These are phyloP conservation scores for Acrocephalus arundinaceus DNA, from an alignment of 2,113 vertebrate species.

Conservation along the genomic window DNA sequence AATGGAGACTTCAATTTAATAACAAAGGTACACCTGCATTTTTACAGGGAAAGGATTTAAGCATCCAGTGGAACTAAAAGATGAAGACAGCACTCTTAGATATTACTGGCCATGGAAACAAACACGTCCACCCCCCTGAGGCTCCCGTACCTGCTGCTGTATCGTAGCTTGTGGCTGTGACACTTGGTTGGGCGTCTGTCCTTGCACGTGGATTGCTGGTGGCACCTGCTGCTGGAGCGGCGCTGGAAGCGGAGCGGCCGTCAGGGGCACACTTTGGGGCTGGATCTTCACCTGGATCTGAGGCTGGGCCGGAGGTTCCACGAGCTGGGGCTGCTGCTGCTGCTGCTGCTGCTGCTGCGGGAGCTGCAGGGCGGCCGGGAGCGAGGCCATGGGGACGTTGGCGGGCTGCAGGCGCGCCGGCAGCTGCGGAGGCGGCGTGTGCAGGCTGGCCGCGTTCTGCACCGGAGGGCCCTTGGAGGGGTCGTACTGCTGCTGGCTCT, in stretches of 20 bases:
- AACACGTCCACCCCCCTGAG: background rate
- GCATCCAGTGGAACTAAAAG: background rate
- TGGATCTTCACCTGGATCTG: constrained; percentile 84
- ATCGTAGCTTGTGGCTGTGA: constrained; percentile 74
- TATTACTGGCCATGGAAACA: background rate
- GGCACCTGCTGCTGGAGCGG: constrained; percentile 84
- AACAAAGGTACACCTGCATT: background rate
- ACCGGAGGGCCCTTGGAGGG: constrained; percentile 91
- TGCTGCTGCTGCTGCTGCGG: constrained; percentile 81
- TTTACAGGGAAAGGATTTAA: background rate
- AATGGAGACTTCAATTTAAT: background rate
- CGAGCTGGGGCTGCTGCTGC: constrained; percentile 78
- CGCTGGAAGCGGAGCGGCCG: constrained; percentile 75
- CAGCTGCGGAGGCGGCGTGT: constrained; percentile 88
- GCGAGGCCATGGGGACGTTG: constrained; percentile 56
- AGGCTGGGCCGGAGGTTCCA: constrained; percentile 73
- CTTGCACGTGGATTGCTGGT: constrained; percentile 79
- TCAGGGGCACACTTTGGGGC: constrained; percentile 62
- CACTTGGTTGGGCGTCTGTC: constrained; percentile 69
- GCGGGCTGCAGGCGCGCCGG: constrained; percentile 79
- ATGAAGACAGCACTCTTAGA: fast-evolving
- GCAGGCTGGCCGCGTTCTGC: constrained; percentile 90
- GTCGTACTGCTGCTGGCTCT: constrained; percentile 90
- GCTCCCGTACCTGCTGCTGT: constrained; percentile 71
- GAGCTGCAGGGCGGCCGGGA: constrained; percentile 79